Evolutionary conservation across 2,113 vertebrate genomes (phyloP).

Genomic region (Phainopepla nitens): DNA sequence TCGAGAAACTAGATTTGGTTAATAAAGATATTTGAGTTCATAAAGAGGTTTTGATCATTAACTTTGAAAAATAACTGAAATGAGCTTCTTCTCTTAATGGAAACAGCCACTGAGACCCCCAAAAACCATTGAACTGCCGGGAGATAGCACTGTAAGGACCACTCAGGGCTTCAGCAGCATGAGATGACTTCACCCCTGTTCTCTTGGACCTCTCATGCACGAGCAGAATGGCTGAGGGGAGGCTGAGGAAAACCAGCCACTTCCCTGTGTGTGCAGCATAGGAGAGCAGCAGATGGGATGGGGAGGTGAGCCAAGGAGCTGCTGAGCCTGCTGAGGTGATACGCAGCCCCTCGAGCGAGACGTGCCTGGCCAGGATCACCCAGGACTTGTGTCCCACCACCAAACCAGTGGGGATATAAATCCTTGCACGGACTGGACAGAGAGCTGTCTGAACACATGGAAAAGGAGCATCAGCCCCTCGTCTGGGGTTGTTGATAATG

Average conservation of each 20-base stretch:
- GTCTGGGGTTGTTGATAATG: neutral
- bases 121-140: neutral
- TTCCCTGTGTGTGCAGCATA: neutral
- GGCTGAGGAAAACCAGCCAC: neutral
- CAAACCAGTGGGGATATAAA: neutral
- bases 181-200: rapidly evolving
- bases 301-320: neutral
- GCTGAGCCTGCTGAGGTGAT: neutral
- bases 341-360: rapidly evolving
- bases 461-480: conserved; percentile 29
- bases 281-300: neutral
- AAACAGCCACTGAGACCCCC: neutral
- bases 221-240: neutral
- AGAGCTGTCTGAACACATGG: neutral
- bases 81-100: neutral
- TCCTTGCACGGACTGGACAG: neutral
- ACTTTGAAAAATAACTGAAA: neutral
- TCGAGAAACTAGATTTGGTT: neutral
- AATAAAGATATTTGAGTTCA: neutral
- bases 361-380: neutral
- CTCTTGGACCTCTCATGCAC: neutral
- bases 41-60: neutral
- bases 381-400: neutral
- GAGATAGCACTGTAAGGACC: neutral
- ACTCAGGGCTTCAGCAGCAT: neutral